Percentiles rank a stretch among this genome's conserved stretches.
Conservation (phyloP, 2,888 invertebrate species). For the Bimastos eiseni region DNA sequence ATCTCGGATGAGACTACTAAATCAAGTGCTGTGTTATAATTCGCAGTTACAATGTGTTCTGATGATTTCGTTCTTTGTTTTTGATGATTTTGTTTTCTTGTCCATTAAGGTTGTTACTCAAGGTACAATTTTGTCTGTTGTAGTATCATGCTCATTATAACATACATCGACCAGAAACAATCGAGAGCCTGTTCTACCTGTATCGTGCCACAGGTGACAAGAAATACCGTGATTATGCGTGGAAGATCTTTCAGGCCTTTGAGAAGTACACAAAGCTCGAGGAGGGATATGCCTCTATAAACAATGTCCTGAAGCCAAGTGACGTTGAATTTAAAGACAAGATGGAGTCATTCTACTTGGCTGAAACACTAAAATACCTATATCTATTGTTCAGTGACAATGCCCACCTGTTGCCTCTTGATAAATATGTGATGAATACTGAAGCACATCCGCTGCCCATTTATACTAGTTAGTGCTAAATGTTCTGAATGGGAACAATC, state of each 20-base stretch:
- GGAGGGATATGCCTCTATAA: slow-evolving; percentile 85
- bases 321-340: slow-evolving; percentile 77
- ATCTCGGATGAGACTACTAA: too few species aligned
- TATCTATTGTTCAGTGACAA: slow-evolving; percentile 91
- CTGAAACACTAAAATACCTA: slow-evolving; percentile 97
- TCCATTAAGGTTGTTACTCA: background rate
- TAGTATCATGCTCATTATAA: slow-evolving; percentile 84
- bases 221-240: slow-evolving; percentile 96
- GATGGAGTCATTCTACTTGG: slow-evolving; percentile 98
- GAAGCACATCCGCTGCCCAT: slow-evolving; percentile 96
- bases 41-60: too few species aligned
- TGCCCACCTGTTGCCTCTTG: slow-evolving; percentile 83
- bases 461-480: slow-evolving; percentile 45
- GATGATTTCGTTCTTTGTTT: background rate
- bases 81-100: background rate
- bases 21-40: too few species aligned
- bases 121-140: background rate
- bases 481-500: background rate
- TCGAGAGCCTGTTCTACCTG: slow-evolving; percentile 95
- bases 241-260: slow-evolving; percentile 90
- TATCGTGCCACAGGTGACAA: slow-evolving; percentile 90
- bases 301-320: slow-evolving; percentile 80
- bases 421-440: slow-evolving; percentile 98
- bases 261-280: slow-evolving; percentile 81
- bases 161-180: slow-evolving; percentile 89